A percentile compares a stretch with the other conserved stretches of the same genome.
Evolutionary conservation across 2,797 vertebrate genomes (phyloP).

Genomic region (Centroberyx gerrardi): DNA sequence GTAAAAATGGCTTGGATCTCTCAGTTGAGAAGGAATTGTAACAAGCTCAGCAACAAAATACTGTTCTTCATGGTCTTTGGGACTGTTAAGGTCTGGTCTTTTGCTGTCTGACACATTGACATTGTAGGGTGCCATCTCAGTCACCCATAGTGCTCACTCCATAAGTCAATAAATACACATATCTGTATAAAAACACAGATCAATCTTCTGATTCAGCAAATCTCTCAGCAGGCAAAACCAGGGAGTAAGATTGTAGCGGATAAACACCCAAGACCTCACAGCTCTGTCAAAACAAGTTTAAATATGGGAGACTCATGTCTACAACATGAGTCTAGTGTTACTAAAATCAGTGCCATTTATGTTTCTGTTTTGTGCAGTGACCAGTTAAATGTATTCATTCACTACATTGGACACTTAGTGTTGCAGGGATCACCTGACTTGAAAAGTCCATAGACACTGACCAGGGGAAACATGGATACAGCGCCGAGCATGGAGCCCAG

Average conservation of each 20-base stretch:
- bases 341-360: constrained; percentile 36
- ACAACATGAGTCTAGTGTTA: constrained; percentile 24
- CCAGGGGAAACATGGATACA: constrained; percentile 87
- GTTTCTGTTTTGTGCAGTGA: constrained; percentile 19
- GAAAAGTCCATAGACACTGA: constrained; percentile 86
- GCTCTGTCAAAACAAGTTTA: constrained; percentile 22
- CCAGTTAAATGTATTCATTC: constrained; percentile 8
- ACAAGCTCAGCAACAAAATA: constrained; percentile 26
- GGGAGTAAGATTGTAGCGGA: background rate
- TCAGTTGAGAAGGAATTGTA: constrained; percentile 30
- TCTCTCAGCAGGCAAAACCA: background rate
- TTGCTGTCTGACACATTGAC: constrained; percentile 13
- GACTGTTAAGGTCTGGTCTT: constrained; percentile 18
- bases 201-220: background rate
- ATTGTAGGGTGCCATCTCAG: background rate
- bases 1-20: constrained; percentile 54
- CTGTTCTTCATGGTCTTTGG: constrained; percentile 10
- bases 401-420: constrained; percentile 80
- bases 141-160: background rate
- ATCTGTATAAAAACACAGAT: constrained; percentile 4
- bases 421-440: constrained; percentile 87
- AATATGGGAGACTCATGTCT: constrained; percentile 36
- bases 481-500: constrained; percentile 90
- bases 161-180: constrained; percentile 42
- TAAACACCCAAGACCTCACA: constrained; percentile 8